These are phyloP conservation scores for Drosophila tripunctata DNA, from an alignment of 2,888 invertebrate species.

Conservation along the genomic window DNA sequence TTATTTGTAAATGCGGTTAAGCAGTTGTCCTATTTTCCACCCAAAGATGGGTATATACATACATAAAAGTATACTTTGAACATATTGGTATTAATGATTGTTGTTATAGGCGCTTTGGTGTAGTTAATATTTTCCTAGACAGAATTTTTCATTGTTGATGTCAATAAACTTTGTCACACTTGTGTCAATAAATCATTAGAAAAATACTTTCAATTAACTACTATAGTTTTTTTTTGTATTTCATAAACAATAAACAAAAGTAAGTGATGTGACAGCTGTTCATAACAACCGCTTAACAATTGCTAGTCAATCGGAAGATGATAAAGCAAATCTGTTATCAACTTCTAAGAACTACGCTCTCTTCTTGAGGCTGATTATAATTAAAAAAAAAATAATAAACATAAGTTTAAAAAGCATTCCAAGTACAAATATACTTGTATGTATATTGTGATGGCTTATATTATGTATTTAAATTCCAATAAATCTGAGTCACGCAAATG, in stretches of 20 bases:
- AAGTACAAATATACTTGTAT: background rate
- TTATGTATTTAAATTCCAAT: constrained; percentile 42
- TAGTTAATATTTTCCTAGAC: background rate
- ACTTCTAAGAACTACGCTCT: constrained; percentile 6
- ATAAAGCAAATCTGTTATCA: background rate
- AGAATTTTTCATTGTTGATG: constrained; percentile 18
- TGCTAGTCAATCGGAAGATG: background rate
- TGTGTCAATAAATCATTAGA: constrained; percentile 54
- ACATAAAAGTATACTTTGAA: background rate
- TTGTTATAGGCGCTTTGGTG: background rate
- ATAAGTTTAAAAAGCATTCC: constrained; percentile 9
- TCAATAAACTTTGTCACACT: constrained; percentile 48
- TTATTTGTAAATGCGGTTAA: constrained; percentile 18
- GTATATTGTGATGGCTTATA: background rate
- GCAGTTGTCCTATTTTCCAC: constrained; percentile 53
- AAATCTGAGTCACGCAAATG: constrained; percentile 46
- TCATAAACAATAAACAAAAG: constrained; percentile 1
- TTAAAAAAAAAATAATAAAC: background rate
- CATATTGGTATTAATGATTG: background rate
- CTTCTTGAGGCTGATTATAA: background rate
- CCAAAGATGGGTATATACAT: background rate
- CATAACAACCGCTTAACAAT: background rate
- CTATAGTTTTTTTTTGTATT: background rate
- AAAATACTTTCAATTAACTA: constrained; percentile 6
- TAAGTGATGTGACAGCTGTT: constrained; percentile 26